phyloP scores from a whole-genome alignment of 2,888 invertebrate species.

The Cephus spinipes region DNA sequence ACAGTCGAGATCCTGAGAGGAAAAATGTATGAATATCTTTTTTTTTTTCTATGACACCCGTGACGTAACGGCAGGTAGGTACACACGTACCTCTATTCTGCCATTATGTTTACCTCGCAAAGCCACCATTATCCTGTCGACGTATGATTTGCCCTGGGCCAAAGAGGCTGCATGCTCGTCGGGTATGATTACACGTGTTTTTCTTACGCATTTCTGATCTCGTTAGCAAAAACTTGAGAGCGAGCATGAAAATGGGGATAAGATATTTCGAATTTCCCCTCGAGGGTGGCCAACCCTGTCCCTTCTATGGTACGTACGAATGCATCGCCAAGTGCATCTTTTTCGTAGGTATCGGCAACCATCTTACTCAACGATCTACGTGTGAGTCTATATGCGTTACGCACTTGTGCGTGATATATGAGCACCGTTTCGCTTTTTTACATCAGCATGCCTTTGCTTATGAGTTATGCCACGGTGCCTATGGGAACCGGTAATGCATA shows the following conservation, averaged over 20 bases:
- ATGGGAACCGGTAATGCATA: constrained; percentile 1
- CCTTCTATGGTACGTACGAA: background rate
- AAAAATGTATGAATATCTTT: background rate
- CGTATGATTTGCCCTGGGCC: constrained; percentile 14
- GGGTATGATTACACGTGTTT: constrained; percentile 20
- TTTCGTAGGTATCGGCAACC: background rate
- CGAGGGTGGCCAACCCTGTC: background rate
- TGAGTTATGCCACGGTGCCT: background rate
- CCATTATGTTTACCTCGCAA: background rate
- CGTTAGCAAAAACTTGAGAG: constrained; percentile 13
- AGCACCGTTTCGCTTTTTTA: constrained; percentile 2
- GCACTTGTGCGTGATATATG: background rate
- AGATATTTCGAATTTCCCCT: background rate
- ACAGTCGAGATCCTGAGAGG: background rate
- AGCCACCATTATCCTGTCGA: constrained; percentile 12
- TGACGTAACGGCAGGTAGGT: background rate
- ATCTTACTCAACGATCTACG: too few species aligned
- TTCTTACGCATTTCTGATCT: constrained; percentile 19
- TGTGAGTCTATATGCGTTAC: background rate
- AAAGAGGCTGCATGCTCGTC: background rate
- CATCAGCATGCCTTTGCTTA: background rate
- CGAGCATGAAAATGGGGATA: background rate
- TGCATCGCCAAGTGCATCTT: background rate
- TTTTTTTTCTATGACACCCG: background rate
- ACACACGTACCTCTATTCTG: too few species aligned